Conservation (phyloP, 2,113 vertebrate species). For the Sebastes schlegelii region DNA sequence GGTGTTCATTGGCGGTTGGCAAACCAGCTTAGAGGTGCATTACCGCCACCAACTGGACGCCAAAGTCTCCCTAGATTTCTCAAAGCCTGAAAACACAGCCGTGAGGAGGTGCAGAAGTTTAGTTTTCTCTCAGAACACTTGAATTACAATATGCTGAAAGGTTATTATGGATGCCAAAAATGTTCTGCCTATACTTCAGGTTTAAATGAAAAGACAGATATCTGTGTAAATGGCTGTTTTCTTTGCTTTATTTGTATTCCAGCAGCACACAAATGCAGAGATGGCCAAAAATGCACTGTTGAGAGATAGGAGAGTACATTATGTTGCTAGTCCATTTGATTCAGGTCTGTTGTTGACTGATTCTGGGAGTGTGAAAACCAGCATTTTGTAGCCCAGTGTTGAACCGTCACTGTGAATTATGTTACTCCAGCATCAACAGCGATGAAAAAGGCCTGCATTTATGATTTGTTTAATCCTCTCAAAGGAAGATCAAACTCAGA, state of each 20-base stretch:
- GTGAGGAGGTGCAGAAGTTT: too few relatives aligned
- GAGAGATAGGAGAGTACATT: neutral
- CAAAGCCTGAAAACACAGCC: too few relatives aligned
- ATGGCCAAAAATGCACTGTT: neutral
- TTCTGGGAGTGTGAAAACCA: neutral
- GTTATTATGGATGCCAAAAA: too few relatives aligned
- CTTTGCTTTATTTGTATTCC: neutral
- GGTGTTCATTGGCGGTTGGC: too few relatives aligned
- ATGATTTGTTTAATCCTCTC: conserved; percentile 2
- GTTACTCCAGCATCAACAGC: neutral
- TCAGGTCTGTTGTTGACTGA: neutral
- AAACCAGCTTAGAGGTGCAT: too few relatives aligned
- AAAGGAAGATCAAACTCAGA: conserved; percentile 2
- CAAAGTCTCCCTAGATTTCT: too few relatives aligned
- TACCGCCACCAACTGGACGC: too few relatives aligned
- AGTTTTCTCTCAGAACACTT: too few relatives aligned
- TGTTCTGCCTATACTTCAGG: too few relatives aligned
- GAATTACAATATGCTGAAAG: too few relatives aligned
- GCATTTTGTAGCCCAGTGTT: neutral
- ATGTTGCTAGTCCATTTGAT: neutral
- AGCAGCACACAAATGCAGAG: neutral
- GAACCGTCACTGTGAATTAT: neutral
- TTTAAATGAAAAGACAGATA: too few relatives aligned
- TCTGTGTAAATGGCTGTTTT: too few relatives aligned
- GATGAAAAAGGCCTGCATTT: conserved; percentile 6